Percentiles rank a stretch among this genome's conserved stretches.
Conservation (phyloP, 1,140 invertebrate species). For the Magallana ariakensis region DNA sequence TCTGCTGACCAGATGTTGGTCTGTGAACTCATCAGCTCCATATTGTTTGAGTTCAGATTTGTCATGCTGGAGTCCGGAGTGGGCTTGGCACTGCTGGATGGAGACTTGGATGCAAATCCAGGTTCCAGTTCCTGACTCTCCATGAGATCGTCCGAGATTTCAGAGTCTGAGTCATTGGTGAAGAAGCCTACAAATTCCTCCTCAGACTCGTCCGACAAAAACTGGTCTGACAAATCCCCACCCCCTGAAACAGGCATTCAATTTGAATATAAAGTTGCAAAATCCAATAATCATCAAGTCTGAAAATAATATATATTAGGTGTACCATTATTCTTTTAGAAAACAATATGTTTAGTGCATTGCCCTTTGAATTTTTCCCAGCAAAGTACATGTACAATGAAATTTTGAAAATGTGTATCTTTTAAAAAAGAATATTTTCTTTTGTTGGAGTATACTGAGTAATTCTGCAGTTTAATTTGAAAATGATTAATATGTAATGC, state of each 20-base stretch:
- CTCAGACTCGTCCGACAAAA: constrained; percentile 74
- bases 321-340: too few relatives aligned
- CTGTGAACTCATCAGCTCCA: constrained; percentile 20
- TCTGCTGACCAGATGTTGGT: constrained; percentile 61
- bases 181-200: constrained; percentile 74
- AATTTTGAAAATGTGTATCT: too few relatives aligned
- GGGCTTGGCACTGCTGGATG: background rate
- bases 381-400: too few relatives aligned
- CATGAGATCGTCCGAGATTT: constrained; percentile 71
- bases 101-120: constrained; percentile 54
- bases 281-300: background rate
- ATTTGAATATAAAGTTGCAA: background rate
- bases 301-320: too few relatives aligned
- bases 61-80: constrained; percentile 15
- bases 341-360: too few relatives aligned
- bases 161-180: constrained; percentile 74
- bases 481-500: too few relatives aligned
- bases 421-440: too few relatives aligned
- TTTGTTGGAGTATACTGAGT: too few relatives aligned
- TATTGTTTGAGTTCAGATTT: constrained; percentile 32
- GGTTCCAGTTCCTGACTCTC: constrained; percentile 68
- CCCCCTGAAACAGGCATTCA: constrained; percentile 58
- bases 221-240: constrained; percentile 63
- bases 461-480: too few relatives aligned
- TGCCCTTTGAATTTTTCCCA: too few relatives aligned